Percentiles rank a stretch among this genome's conserved stretches.
Evolutionary conservation across 2,888 invertebrate species (phyloP).

Genomic region (Rhingia rostrata): DNA sequence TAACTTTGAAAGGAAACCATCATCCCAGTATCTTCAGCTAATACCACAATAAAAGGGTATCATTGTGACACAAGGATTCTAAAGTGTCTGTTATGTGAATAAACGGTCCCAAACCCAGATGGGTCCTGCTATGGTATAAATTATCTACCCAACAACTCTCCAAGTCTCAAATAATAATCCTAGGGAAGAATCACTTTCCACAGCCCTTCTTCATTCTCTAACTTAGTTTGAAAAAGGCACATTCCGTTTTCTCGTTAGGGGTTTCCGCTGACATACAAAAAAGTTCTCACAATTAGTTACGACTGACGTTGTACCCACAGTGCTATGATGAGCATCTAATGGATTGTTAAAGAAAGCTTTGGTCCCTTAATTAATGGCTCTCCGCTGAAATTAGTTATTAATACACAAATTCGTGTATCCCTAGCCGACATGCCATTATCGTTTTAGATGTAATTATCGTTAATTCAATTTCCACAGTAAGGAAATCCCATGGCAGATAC

Average conservation of each 20-base stretch:
- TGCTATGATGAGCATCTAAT: conserved; percentile 26
- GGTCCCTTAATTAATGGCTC: conserved; percentile 47
- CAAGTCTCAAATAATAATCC: too few species aligned
- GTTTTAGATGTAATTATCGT: conserved; percentile 31
- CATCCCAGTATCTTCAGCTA: too few species aligned
- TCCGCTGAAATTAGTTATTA: conserved; percentile 44
- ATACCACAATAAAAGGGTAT: too few species aligned
- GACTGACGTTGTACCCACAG: conserved; percentile 16
- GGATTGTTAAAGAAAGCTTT: conserved; percentile 41
- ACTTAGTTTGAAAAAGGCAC: neutral
- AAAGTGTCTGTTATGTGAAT: too few species aligned
- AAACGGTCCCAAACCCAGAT: too few species aligned
- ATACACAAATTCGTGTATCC: conserved; percentile 43
- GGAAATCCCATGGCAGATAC: conserved; percentile 1
- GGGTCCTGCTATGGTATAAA: too few species aligned
- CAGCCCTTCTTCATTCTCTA: too few species aligned
- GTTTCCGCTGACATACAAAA: conserved; percentile 1
- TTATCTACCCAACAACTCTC: too few species aligned
- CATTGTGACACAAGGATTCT: too few species aligned
- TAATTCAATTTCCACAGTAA: conserved; percentile 39
- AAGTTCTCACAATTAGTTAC: conserved; percentile 18
- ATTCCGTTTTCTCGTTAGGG: neutral
- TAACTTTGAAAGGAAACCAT: too few species aligned
- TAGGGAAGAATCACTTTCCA: too few species aligned
- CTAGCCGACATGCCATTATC: conserved; percentile 33